Conservation (phyloP, 2,797 vertebrate genomes). For the Parauchenoglanis ngamensis region DNA sequence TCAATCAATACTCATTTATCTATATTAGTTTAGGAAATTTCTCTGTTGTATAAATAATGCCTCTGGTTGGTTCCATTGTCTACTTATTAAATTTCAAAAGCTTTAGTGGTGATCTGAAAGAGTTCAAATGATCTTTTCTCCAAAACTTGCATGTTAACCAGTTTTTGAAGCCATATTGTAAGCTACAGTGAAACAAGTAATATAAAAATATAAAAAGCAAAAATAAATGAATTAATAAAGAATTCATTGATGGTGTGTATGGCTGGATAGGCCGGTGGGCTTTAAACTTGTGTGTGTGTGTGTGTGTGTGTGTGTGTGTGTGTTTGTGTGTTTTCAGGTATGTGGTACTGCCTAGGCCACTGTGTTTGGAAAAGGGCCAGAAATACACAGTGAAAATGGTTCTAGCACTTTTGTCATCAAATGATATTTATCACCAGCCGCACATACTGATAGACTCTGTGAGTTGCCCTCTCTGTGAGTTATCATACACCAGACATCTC, state of each 20-base stretch:
- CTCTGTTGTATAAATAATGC: background rate
- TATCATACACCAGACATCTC: background rate
- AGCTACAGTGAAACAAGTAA: background rate
- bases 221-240: background rate
- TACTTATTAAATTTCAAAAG: background rate
- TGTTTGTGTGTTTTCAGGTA: conserved; percentile 74
- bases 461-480: conserved; percentile 58
- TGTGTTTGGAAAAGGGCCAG: conserved; percentile 90
- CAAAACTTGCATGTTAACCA: background rate
- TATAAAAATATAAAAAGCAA: background rate
- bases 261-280: too few species aligned
- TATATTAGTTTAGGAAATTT: background rate
- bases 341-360: conserved; percentile 77
- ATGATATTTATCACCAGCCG: conserved; percentile 77
- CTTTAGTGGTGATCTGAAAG: background rate
- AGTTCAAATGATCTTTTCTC: background rate
- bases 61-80: background rate
- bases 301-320: conserved; percentile 13
- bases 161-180: background rate
- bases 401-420: conserved; percentile 81
- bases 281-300: background rate
- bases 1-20: background rate
- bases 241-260: background rate
- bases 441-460: conserved; percentile 94
- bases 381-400: conserved; percentile 88